Base-by-base conservation (phyloP, 2,113 vertebrate genomes). In the Prunella himalayana region DNA sequence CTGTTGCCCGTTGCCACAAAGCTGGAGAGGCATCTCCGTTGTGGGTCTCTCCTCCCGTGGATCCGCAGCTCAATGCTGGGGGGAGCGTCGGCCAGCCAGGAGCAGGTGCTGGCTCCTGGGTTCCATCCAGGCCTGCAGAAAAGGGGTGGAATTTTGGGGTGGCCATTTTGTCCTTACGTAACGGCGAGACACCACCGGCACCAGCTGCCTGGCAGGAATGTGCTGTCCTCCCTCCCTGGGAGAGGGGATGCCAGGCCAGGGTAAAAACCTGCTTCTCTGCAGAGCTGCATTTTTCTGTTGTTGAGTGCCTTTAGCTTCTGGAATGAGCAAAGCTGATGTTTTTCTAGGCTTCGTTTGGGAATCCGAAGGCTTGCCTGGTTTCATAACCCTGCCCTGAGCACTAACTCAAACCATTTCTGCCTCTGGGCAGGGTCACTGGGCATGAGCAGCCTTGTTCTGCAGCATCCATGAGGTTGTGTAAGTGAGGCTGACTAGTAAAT, bases 141-240 rank as follows among this genome's bases (percentile, higher is more conserved):
- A 50, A 45, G 41, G 44, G 69, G 4, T 76, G 51, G 39, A 51
- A 69, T 94, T 91, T 91, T 54, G 82, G 87, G 82, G 79, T 90
- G 79, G 93, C 94, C 95, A 94, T 97, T 81, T 95, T 95, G 75
- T 59, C 17, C 82, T 94, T 95, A 27, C 1, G 0, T 90, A 96
- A 95, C 1, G 1, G 37, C 0, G 1, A 7, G 18, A 59, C 7
- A 23, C 45, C 41, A 17, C 59, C 4, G 10, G 73, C 81, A 73
- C 9, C 50, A 24, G 64, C 56, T 61, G 47, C 23, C 10, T 5
- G 66, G 63, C 83, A 30, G 25, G 37, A 84, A 31, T 1, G 9
- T 39, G 53, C 20, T 51, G 35, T 47, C 41, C 41, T 51, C 25
- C 31, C 11, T 57, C 18, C 15, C 50, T 39, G 33, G 54, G 13